Percentiles rank a stretch among this genome's conserved stretches.
Evolutionary conservation across 2,888 invertebrate genomes (phyloP).

Genomic region (Onthophagus sagittarius): DNA sequence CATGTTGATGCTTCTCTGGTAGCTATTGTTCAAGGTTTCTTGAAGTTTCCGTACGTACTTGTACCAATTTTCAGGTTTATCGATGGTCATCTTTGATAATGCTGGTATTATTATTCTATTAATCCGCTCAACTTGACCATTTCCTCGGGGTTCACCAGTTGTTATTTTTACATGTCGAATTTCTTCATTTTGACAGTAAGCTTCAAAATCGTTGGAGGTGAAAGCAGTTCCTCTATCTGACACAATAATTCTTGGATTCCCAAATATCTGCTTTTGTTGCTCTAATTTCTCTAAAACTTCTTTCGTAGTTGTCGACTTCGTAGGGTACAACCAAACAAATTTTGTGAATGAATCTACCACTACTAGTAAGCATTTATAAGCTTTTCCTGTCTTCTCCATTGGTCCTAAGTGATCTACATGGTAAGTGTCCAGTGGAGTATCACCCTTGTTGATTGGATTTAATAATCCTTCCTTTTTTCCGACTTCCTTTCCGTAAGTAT

Average conservation of each 20-base stretch:
- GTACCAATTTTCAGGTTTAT: background rate
- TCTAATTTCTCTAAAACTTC: conserved; percentile 30
- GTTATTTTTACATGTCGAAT: conserved; percentile 33
- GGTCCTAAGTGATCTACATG: conserved; percentile 36
- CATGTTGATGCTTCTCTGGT: background rate
- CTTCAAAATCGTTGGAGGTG: conserved; percentile 37
- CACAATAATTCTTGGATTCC: conserved; percentile 27
- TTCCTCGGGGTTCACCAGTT: conserved; percentile 17
- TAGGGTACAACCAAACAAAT: conserved; percentile 37
- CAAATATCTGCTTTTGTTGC: conserved; percentile 28
- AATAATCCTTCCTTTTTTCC: conserved; percentile 29
- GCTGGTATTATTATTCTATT: conserved; percentile 19
- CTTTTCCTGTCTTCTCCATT: conserved; percentile 29
- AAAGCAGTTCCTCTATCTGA: conserved; percentile 41
- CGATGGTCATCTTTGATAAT: background rate
- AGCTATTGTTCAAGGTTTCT: background rate
- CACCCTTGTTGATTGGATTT: conserved; percentile 29
- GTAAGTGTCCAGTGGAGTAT: conserved; percentile 30
- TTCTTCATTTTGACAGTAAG: conserved; percentile 38
- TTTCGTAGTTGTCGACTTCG: conserved; percentile 31
- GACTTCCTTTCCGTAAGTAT: conserved; percentile 30
- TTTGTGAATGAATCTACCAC: conserved; percentile 37
- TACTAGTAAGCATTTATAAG: conserved; percentile 28
- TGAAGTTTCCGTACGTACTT: background rate
- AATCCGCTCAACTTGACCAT: conserved; percentile 23